These are phyloP conservation scores for Phainopepla nitens DNA, from an alignment of 2,113 vertebrate species.

Conservation along the genomic window DNA sequence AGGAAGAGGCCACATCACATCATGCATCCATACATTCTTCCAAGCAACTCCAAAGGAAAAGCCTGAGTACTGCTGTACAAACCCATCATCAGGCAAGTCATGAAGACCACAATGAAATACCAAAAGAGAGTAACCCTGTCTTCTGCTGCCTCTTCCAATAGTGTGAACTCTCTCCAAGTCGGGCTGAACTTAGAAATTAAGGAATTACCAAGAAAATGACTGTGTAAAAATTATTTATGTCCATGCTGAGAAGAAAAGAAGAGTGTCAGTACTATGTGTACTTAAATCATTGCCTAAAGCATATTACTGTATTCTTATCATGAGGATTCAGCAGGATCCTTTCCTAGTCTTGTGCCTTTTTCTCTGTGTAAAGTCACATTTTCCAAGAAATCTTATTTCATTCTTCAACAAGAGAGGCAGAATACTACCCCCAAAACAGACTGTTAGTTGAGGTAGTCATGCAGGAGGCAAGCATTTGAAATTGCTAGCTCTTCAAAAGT, in stretches of 20 bases:
- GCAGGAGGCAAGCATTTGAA: not conserved
- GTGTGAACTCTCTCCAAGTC: not conserved
- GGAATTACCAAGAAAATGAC: not conserved
- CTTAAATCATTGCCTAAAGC: not conserved
- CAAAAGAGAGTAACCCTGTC: not conserved
- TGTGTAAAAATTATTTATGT: not conserved
- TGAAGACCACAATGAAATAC: not conserved
- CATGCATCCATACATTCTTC: not conserved
- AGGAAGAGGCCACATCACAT: not conserved
- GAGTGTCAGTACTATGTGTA: not conserved
- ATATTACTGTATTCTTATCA: not conserved
- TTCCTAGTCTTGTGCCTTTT: not conserved
- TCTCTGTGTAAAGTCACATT: not conserved
- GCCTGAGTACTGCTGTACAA: not conserved
- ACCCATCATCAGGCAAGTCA: not conserved
- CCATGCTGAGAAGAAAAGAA: not conserved
- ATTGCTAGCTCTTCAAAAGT: not conserved
- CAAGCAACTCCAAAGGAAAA: not conserved
- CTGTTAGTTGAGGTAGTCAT: not conserved
- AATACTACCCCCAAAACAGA: not conserved
- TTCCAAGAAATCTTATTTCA: not conserved
- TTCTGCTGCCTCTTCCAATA: not conserved
- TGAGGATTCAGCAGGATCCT: not conserved
- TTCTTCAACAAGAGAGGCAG: not conserved
- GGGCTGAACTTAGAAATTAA: not conserved